Evolutionary conservation across 1,140 invertebrate species (phyloP).

Genomic region (Ptiloglossa arizonensis): DNA sequence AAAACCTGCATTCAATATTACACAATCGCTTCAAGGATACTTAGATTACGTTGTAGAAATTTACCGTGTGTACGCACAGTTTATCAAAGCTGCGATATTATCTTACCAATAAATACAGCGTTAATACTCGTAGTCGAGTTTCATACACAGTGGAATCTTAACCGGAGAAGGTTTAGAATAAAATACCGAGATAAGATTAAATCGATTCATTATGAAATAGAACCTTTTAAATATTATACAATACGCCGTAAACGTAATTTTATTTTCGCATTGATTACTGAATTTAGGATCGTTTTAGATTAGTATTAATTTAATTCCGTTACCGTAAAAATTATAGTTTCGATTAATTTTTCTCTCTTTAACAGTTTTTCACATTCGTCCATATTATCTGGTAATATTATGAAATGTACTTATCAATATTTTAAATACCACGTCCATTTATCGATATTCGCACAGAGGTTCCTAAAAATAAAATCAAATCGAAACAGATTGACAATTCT

Average conservation of each 20-base stretch:
- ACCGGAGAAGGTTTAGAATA: neutral
- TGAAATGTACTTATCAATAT: neutral
- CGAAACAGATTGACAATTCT: neutral
- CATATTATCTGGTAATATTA: neutral
- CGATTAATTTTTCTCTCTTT: neutral
- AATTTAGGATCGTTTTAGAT: neutral
- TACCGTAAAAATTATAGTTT: neutral
- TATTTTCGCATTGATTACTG: neutral
- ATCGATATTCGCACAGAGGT: slow-evolving; percentile 45
- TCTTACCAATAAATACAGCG: neutral
- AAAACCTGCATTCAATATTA: too few species aligned
- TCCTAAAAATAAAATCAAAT: neutral
- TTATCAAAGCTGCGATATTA: neutral
- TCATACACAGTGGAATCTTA: neutral
- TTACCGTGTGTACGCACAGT: neutral
- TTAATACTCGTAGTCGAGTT: neutral
- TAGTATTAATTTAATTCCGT: too few species aligned
- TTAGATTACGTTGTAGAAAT: neutral
- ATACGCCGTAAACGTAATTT: too few species aligned
- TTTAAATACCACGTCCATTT: slow-evolving; percentile 21
- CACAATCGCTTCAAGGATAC: neutral
- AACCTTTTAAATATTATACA: neutral
- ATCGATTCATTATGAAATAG: too few species aligned
- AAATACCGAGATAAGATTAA: neutral
- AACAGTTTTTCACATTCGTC: too few species aligned